Evolutionary conservation across 1,140 invertebrate genomes (phyloP).

Genomic region (Apis florea): DNA sequence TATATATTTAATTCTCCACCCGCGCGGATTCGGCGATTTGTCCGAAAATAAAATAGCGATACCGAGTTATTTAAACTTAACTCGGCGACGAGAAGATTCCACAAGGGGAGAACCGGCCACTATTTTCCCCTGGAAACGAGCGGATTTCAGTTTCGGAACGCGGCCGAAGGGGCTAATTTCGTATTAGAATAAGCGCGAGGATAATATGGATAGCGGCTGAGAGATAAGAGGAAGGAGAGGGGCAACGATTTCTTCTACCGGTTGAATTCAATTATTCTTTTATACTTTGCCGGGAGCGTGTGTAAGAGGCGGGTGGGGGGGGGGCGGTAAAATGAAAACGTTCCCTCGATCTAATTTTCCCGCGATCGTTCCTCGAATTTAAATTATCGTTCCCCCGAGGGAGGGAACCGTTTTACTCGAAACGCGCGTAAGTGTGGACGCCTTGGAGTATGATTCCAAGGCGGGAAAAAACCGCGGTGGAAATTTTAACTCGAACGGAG

Average conservation of each 20-base stretch:
- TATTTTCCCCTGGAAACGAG: not conserved
- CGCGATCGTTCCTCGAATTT: constrained; percentile 25
- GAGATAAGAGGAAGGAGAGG: not conserved
- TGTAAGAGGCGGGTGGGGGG: constrained; percentile 12
- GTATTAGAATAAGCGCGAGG: constrained; percentile 33
- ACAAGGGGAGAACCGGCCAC: not conserved
- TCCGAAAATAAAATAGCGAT: constrained; percentile 13
- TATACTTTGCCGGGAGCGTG: constrained; percentile 13
- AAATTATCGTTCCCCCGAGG: constrained; percentile 12
- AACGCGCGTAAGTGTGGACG: not conserved
- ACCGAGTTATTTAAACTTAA: constrained; percentile 15
- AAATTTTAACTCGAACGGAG: not conserved
- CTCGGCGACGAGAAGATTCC: not conserved
- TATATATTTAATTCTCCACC: no score
- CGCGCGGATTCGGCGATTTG: not conserved
- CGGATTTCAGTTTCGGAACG: constrained; percentile 41
- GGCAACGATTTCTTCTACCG: constrained; percentile 12
- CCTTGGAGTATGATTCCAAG: not conserved
- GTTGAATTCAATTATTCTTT: constrained; percentile 59
- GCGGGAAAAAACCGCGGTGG: not conserved
- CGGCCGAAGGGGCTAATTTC: constrained; percentile 34
- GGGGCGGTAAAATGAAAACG: constrained; percentile 19
- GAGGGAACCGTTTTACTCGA: not conserved
- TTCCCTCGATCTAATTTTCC: not conserved
- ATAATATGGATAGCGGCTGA: constrained; percentile 34